Evolutionary conservation across 2,888 invertebrate species (phyloP).

Genomic region (Netelia melanura): DNA sequence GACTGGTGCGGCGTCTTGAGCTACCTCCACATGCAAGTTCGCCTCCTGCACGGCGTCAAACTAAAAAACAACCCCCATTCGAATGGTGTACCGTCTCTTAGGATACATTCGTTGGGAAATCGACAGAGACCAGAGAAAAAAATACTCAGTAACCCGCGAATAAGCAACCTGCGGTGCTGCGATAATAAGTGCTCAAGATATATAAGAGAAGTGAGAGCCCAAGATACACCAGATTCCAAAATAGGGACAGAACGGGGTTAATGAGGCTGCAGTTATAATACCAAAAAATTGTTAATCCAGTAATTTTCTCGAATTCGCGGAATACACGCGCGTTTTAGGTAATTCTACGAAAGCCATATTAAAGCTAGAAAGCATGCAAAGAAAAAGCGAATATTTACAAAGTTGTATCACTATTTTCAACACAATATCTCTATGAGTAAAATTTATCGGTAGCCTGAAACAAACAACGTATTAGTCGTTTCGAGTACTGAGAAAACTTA

Average conservation of each 20-base stretch:
- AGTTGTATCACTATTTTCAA: not conserved
- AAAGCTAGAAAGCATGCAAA: constrained; percentile 70
- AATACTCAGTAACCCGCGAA: constrained; percentile 29
- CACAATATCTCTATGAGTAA: constrained; percentile 4
- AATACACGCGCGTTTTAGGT: not conserved
- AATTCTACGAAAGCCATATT: constrained; percentile 56
- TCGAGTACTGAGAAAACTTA: constrained; percentile 30
- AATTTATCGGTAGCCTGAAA: constrained; percentile 68
- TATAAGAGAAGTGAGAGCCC: constrained; percentile 8
- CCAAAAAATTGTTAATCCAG: constrained; percentile 18
- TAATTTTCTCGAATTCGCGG: constrained; percentile 1
- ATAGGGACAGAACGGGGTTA: constrained; percentile 3
- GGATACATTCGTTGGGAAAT: constrained; percentile 44
- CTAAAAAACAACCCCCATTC: constrained; percentile 81
- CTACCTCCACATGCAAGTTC: constrained; percentile 82
- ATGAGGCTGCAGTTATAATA: constrained; percentile 17
- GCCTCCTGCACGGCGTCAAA: constrained; percentile 83
- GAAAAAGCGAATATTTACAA: constrained; percentile 58
- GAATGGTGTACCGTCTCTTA: constrained; percentile 64
- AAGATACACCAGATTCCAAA: not conserved
- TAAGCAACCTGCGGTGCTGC: constrained; percentile 60
- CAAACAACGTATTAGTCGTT: constrained; percentile 70
- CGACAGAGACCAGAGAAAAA: constrained; percentile 32
- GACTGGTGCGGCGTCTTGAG: constrained; percentile 78
- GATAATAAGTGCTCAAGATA: constrained; percentile 35